These are phyloP conservation scores for Gastrophysa polygoni DNA, from an alignment of 2,888 invertebrate species.

Conservation along the genomic window DNA sequence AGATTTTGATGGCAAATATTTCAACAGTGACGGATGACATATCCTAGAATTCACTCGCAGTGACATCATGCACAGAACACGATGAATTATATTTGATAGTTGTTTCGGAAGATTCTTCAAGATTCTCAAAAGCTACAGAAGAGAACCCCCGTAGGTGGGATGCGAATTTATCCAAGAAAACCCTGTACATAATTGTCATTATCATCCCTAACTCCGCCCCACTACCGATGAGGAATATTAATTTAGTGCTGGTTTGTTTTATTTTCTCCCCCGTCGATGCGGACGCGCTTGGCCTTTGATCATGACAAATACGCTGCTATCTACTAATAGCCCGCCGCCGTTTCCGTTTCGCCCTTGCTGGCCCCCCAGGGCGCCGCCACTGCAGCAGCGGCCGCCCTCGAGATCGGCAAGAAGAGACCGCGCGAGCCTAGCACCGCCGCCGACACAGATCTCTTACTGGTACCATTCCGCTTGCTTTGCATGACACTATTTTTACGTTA, in stretches of 20 bases:
- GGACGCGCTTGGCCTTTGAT: constrained; percentile 58
- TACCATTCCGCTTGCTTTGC: constrained; percentile 72
- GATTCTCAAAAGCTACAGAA: too few species aligned
- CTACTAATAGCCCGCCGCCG: constrained; percentile 62
- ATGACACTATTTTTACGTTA: constrained; percentile 57
- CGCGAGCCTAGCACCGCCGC: constrained; percentile 73
- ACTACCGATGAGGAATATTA: constrained; percentile 39
- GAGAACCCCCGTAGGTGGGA: too few species aligned
- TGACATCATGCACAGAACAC: too few species aligned
- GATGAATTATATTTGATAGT: too few species aligned
- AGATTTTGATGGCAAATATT: too few species aligned
- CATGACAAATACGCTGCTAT: constrained; percentile 55
- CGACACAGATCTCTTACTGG: constrained; percentile 93
- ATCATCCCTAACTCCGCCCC: too few species aligned
- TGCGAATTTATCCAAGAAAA: too few species aligned
- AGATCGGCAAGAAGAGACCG: constrained; percentile 96
- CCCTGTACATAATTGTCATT: constrained; percentile 5
- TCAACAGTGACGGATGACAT: too few species aligned
- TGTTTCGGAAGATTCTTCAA: too few species aligned
- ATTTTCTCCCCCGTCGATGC: constrained; percentile 55
- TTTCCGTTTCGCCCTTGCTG: constrained; percentile 67
- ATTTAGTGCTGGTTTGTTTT: constrained; percentile 60
- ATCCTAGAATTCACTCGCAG: too few species aligned
- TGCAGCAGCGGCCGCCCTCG: constrained; percentile 69
- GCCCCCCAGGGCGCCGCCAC: constrained; percentile 56